Conservation (phyloP, 2,113 vertebrate genomes). For the Nycticryphes semicollaris region DNA sequence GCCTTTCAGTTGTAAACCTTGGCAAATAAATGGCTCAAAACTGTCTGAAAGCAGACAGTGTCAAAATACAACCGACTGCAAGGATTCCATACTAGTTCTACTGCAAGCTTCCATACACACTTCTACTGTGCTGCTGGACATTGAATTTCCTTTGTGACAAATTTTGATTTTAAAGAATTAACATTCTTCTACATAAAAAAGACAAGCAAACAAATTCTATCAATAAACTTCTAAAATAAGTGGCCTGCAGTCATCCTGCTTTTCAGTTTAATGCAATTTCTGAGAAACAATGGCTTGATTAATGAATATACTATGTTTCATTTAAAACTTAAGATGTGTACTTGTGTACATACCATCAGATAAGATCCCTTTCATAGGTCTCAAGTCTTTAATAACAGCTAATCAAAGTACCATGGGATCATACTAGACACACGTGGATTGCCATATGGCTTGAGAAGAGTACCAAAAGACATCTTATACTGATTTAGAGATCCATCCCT, state of each 20-base stretch:
- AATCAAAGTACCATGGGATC: background rate
- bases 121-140: background rate
- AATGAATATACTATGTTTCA: background rate
- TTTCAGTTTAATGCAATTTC: background rate
- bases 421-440: background rate
- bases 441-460: background rate
- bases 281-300: background rate
- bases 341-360: background rate
- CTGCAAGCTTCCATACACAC: background rate
- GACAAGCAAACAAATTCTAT: background rate
- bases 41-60: background rate
- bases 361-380: background rate
- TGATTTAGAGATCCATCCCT: background rate
- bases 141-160: background rate
- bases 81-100: background rate
- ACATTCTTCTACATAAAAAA: background rate
- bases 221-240: background rate
- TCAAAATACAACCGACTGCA: background rate
- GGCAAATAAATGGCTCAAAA: background rate
- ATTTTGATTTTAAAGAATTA: background rate
- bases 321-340: background rate
- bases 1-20: background rate
- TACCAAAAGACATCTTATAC: background rate
- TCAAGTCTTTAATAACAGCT: background rate
- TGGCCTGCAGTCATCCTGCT: background rate